Evolutionary conservation across 2,797 vertebrate species (phyloP).

Genomic region (Pangasius krempfi): DNA sequence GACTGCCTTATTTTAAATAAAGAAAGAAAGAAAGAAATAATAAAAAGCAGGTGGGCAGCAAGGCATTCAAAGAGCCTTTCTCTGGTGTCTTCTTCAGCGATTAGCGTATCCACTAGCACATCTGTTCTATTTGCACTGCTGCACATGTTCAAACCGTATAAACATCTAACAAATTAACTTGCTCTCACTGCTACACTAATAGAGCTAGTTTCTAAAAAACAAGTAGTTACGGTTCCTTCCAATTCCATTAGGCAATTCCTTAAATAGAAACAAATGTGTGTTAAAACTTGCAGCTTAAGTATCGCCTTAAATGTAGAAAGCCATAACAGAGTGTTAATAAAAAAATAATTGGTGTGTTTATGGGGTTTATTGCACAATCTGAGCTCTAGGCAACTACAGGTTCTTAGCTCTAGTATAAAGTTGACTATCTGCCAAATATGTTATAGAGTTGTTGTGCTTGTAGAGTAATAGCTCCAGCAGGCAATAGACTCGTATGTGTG

Average conservation of each 20-base stretch:
- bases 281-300: constrained; percentile 34
- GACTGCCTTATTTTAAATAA: constrained; percentile 48
- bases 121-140: constrained; percentile 42
- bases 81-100: constrained; percentile 60
- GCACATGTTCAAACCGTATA: constrained; percentile 2
- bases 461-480: background rate
- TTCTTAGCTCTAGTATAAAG: background rate
- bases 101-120: constrained; percentile 63
- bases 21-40: constrained; percentile 9
- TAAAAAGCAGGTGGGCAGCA: constrained; percentile 61
- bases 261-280: constrained; percentile 21
- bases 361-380: background rate
- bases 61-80: constrained; percentile 64
- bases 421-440: background rate
- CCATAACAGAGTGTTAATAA: constrained; percentile 22
- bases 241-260: constrained; percentile 29
- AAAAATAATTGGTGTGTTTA: constrained; percentile 43
- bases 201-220: constrained; percentile 10
- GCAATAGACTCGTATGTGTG: background rate
- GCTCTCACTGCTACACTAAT: background rate
- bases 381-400: background rate
- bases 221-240: constrained; percentile 10
- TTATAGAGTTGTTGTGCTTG: background rate
- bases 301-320: constrained; percentile 31
- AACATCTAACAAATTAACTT: constrained; percentile 33